These are phyloP conservation scores for Drosophila mayri DNA, from an alignment of 1,140 invertebrate species.

Conservation along the genomic window DNA sequence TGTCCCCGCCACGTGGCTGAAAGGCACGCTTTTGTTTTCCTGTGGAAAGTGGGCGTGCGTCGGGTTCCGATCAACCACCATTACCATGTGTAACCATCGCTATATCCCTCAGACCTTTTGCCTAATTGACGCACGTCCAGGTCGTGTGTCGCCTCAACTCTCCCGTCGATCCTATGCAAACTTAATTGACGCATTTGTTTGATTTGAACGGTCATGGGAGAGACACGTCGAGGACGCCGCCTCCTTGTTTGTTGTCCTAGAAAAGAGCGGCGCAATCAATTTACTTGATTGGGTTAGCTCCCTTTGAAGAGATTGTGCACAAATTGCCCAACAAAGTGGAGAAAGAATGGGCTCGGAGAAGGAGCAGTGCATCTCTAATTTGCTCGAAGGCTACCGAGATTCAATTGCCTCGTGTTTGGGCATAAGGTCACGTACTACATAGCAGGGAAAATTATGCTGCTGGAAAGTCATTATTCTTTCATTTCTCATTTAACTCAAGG, in stretches of 20 bases:
- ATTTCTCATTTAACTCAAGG: neutral
- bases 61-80: slow-evolving; percentile 38
- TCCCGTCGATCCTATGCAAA: slow-evolving; percentile 46
- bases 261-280: slow-evolving; percentile 60
- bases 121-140: slow-evolving; percentile 78
- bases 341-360: slow-evolving; percentile 27
- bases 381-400: slow-evolving; percentile 34
- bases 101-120: slow-evolving; percentile 10
- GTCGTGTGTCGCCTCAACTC: slow-evolving; percentile 66
- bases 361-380: slow-evolving; percentile 42
- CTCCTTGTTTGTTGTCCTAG: slow-evolving; percentile 31
- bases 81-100: slow-evolving; percentile 12
- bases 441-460: slow-evolving; percentile 29
- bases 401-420: slow-evolving; percentile 21
- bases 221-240: neutral
- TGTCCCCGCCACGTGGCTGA: slow-evolving; percentile 63
- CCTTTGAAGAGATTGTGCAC: slow-evolving; percentile 41
- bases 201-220: slow-evolving; percentile 56
- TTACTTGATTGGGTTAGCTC: slow-evolving; percentile 70
- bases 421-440: slow-evolving; percentile 36
- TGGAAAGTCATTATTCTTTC: slow-evolving; percentile 22
- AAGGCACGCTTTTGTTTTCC: slow-evolving; percentile 10
- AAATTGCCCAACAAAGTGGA: slow-evolving; percentile 67
- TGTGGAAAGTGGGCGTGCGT: slow-evolving; percentile 49
- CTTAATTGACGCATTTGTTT: slow-evolving; percentile 79